phyloP scores from a whole-genome alignment of 37 sponge, comb jelly and placozoan genomes.

The Corticium candelabrum region DNA sequence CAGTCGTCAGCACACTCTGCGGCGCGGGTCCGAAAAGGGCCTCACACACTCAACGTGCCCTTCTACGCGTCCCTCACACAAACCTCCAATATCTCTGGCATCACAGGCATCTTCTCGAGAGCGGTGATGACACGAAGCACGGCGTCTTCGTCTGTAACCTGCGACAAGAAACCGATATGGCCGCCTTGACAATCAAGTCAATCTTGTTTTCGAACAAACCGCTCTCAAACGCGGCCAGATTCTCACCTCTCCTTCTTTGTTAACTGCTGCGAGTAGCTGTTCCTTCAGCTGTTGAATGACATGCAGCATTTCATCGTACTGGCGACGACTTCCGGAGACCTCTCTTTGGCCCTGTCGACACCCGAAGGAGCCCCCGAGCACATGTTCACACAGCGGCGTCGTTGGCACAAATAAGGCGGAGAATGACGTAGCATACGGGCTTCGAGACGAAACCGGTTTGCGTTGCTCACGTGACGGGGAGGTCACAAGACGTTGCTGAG shows the following conservation, averaged over 20 bases:
- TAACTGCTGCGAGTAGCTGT: constrained; percentile 38
- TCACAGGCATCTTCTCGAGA: constrained; percentile 36
- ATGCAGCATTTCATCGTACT: constrained; percentile 52
- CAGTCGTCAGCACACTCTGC: no score
- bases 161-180: not conserved
- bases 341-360: not conserved
- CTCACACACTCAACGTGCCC: no score
- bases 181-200: no score
- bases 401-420: not conserved
- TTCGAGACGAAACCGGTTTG: not conserved
- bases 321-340: not conserved
- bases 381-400: not conserved
- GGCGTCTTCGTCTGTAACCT: constrained; percentile 47
- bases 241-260: constrained; percentile 62
- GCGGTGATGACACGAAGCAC: constrained; percentile 35
- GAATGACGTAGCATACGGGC: not conserved
- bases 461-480: not conserved
- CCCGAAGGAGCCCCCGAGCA: not conserved
- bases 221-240: no score
- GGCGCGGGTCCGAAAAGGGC: no score
- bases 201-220: not conserved
- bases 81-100: constrained; percentile 54
- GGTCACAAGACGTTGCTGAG: no score
- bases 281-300: constrained; percentile 42
- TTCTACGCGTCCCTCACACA: not conserved